Conservation (phyloP, 2,888 invertebrate genomes). For the Macrophya alboannulata region DNA sequence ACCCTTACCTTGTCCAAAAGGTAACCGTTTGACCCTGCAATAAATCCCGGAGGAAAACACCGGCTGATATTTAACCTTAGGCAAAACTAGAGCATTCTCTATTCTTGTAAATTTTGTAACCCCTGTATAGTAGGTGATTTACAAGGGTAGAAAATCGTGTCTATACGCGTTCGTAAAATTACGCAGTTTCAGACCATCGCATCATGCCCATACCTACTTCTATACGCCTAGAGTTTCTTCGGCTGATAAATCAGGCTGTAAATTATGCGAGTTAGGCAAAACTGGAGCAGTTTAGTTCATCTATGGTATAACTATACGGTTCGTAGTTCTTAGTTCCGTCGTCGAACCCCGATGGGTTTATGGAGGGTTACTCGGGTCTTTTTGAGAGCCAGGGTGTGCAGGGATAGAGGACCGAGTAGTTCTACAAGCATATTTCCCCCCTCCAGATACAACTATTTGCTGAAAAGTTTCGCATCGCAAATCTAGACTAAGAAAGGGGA, state of each 20-base stretch:
- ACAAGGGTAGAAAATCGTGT: constrained; percentile 48
- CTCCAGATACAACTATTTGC: background rate
- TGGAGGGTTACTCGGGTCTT: constrained; percentile 39
- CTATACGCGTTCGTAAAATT: constrained; percentile 34
- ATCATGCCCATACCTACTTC: background rate
- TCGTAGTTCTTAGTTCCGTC: constrained; percentile 23
- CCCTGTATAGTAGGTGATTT: constrained; percentile 8
- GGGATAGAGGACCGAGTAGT: constrained; percentile 21
- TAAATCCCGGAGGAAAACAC: constrained; percentile 27
- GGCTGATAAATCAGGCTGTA: constrained; percentile 68
- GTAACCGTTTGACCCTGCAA: constrained; percentile 18
- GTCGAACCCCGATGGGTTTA: constrained; percentile 40
- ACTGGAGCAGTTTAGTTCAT: constrained; percentile 68
- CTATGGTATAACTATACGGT: constrained; percentile 12
- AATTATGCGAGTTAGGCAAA: constrained; percentile 68
- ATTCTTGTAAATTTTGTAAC: constrained; percentile 4
- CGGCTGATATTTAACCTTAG: constrained; percentile 25
- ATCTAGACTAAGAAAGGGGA: background rate
- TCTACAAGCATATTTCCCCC: constrained; percentile 14
- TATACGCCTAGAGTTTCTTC: constrained; percentile 7
- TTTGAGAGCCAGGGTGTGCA: background rate
- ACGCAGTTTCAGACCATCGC: background rate
- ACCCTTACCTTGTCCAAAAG: background rate
- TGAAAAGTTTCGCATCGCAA: constrained; percentile 19
- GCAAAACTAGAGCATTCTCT: constrained; percentile 68